Evolutionary conservation across 1,140 invertebrate genomes (phyloP), one percentile per base, ranked within the genome.

Genomic region (Tetramorium simillimum): DNA sequence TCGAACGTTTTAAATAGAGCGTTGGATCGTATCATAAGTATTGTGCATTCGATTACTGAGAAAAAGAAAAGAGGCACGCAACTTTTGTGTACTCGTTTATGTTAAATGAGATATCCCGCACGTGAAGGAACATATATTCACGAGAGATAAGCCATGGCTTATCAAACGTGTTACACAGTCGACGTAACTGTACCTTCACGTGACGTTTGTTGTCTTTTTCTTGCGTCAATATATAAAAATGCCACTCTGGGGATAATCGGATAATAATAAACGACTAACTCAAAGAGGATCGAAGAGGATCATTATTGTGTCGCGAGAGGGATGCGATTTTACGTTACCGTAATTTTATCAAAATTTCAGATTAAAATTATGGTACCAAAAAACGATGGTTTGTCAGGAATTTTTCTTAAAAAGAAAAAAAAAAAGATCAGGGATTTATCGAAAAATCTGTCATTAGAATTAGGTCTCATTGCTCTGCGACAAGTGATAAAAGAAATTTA

Each of bases 171-270:
- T 72, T 56, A 43, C 5, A 37, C 2, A 37, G 7, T 10, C 6
- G 37, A 49, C 28, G 37, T 73, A 82, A 33, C 24, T 84, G 18
- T 49, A 37, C 24, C 28, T 40, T 46, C 3, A 73, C 4, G 3
- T 60, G 12, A 81, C 18, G 1, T 24, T 62, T 73, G n/a, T 49
- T 3, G 7, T 14, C 14, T 16, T 60, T 49, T 49, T 62, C 24
- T 3, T 7, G 49, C 28, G n/a, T 84, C n/a, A 84, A 46, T 62
- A 49, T 62, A 37, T 21, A 60, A 84, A 62, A 51, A 53, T 53
- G 53, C 33, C 28, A 0, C 10, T 18, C 10, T 2, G 43, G 4
- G 49, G 0, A 73, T 73, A 56, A 21, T 37, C 49, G 18, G n/a
- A 46, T 24, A 70, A 81, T 21, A 9, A 16, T 81, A 33, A 82